Conservation (phyloP, 2,888 invertebrate genomes). For the Rhagonycha lutea region DNA sequence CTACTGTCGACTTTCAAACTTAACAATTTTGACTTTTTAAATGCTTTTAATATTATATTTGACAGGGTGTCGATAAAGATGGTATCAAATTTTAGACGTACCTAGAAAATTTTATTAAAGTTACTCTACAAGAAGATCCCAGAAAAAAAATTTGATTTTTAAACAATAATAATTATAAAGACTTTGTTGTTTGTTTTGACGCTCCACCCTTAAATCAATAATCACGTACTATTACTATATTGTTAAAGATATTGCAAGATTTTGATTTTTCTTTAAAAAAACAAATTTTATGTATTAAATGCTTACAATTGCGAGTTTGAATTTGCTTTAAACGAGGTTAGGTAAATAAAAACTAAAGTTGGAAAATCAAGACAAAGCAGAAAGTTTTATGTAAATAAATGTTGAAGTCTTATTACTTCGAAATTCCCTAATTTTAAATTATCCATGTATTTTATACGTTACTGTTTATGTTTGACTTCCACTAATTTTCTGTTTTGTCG, state of each 20-base stretch:
- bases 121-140: too few species aligned
- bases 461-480: background rate
- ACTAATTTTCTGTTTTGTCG: background rate
- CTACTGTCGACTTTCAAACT: background rate
- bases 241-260: background rate
- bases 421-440: background rate
- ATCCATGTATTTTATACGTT: background rate
- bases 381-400: background rate
- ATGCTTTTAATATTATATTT: background rate
- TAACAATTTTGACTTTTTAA: background rate
- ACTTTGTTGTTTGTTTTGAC: too few species aligned
- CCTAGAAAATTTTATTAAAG: too few species aligned
- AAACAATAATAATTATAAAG: too few species aligned
- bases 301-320: background rate
- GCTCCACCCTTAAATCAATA: background rate
- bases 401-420: background rate
- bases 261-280: background rate
- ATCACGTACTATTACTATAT: background rate
- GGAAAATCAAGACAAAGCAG: background rate
- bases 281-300: background rate
- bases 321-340: background rate
- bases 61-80: too few species aligned
- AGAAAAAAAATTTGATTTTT: too few species aligned
- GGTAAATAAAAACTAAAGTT: background rate
- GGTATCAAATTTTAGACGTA: too few species aligned